Evolutionary conservation across 1,140 invertebrate species (phyloP), one percentile per base, ranked within the genome.

Genomic region (Tenebrio molitor): DNA sequence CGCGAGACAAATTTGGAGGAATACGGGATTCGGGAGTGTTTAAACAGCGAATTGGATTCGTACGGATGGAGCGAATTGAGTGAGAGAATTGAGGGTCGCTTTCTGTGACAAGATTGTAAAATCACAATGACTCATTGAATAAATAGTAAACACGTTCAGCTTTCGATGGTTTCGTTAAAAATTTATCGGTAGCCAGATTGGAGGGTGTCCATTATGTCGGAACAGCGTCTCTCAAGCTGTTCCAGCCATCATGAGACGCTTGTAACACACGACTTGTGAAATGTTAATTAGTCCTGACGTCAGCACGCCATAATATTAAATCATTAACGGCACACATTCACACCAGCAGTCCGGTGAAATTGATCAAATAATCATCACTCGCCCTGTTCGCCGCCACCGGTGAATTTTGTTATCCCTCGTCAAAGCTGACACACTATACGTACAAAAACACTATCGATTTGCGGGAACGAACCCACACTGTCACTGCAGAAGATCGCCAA

Each of bases 371-470:
- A 58, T 58, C n/a, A 58, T 34, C 23, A 58, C 19, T 29, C n/a
- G 29, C 29, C 29, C 29, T 4, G 7, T 39, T 39, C 2, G 12
- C 36, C 12, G 12, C 36, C 21, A 53, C 23, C 5, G 25, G 50
- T 58, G n/a, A 50, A 21, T 29, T 25, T 58, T 58, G 23, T 58
- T 17, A 46, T 46, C 42, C 42, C 42, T 46, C 42, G 15, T 46
- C 42, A 46, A 16, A 17, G 2, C 42, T 46, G 15, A 16, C 12
- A 15, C 42, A 17, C 42, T 16, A 16, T 15, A 15, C 15, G 21
- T n/a, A 58, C 50, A 58, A 58, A 58, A 58, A 58, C 50, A 25
- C 23, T 58, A 58, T 58, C 19, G 50, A 58, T 58, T 58, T 25
- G 19, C n/a, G 12, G n/a, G 16, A 58, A 46, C 2, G 12, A 8